These are phyloP conservation scores for Myodes glareolus DNA, from an alignment of 2,113 vertebrate species.

Conservation along the genomic window DNA sequence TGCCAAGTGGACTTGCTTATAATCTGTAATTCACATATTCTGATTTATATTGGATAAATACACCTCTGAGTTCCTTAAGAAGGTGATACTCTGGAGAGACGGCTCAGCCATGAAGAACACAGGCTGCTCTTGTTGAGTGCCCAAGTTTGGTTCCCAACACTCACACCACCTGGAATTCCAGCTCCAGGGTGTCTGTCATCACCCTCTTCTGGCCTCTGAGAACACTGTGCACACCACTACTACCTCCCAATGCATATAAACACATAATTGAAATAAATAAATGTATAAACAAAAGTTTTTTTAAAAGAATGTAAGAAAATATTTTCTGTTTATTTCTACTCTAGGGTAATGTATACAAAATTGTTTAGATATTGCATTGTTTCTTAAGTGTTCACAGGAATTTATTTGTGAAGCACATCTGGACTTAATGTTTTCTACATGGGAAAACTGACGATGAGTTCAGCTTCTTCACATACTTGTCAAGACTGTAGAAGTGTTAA, in stretches of 20 bases:
- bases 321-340: not conserved
- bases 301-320: not conserved
- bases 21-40: not conserved
- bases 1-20: not conserved
- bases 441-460: not conserved
- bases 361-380: not conserved
- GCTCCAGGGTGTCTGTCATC: not conserved
- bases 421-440: not conserved
- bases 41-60: not conserved
- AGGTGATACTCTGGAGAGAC: no score
- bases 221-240: no score
- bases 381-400: not conserved
- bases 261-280: not conserved
- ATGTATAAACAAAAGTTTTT: not conserved
- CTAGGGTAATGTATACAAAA: not conserved
- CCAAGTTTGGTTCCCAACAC: not conserved
- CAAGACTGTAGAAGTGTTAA: not conserved
- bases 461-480: not conserved
- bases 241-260: not conserved
- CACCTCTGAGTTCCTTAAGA: not conserved
- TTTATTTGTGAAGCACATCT: not conserved
- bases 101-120: not conserved
- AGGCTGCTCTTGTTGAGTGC: no score
- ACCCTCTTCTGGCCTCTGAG: not conserved
- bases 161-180: not conserved